Conservation (phyloP, 2,113 vertebrate genomes). For the Calypte anna region DNA sequence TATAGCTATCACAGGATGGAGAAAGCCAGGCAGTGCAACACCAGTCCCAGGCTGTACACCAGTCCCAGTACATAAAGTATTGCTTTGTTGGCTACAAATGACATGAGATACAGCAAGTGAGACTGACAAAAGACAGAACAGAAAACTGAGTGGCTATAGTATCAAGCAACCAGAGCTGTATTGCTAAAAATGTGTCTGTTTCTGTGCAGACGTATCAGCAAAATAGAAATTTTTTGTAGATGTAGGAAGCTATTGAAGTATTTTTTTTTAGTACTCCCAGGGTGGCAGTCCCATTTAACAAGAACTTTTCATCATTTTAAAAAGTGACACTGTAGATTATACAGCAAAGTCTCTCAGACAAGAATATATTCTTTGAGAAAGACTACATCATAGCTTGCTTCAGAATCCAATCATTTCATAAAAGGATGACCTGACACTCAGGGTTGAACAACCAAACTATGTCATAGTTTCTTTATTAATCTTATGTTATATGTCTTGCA, state of each 20-base stretch:
- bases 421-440: neutral
- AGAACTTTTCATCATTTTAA: neutral
- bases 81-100: neutral
- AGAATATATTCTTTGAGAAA: neutral
- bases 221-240: neutral
- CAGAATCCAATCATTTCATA: neutral
- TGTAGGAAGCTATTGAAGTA: neutral
- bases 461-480: neutral
- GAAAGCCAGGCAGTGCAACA: neutral
- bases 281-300: neutral
- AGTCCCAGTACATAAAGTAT: neutral
- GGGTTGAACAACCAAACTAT: neutral
- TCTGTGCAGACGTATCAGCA: neutral
- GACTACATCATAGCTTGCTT: neutral
- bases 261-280: neutral
- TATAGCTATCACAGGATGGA: slow-evolving; percentile 1
- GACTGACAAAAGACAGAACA: neutral
- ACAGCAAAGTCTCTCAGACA: neutral
- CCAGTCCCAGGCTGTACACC: neutral
- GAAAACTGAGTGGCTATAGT: neutral
- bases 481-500: neutral
- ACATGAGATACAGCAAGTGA: neutral
- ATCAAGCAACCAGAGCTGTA: neutral
- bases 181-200: neutral
- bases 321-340: neutral